These are phyloP conservation scores for Halcyon chelicuti DNA, from an alignment of 2,797 vertebrate species.

Conservation along the genomic window DNA sequence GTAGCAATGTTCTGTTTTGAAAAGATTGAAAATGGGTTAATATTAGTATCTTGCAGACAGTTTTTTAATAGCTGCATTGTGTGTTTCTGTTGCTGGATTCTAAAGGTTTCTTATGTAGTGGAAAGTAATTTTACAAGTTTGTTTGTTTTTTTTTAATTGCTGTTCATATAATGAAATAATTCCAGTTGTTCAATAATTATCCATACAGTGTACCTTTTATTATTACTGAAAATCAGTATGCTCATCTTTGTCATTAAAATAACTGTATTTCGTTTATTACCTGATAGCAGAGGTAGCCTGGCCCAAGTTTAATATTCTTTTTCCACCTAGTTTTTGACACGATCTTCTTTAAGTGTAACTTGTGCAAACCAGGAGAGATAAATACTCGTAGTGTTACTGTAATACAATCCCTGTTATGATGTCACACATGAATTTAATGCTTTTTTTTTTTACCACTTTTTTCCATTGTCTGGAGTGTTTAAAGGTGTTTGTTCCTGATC, in stretches of 20 bases:
- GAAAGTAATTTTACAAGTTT: background rate
- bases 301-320: background rate
- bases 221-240: background rate
- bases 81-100: background rate
- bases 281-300: background rate
- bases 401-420: rapidly evolving
- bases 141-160: background rate
- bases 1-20: background rate
- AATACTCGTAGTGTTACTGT: background rate
- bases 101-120: background rate
- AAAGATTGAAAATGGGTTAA: background rate
- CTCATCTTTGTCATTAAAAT: background rate
- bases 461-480: background rate
- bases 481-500: background rate
- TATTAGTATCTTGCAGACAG: background rate
- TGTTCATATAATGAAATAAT: background rate
- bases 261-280: background rate
- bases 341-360: background rate
- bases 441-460: background rate
- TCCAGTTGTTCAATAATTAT: background rate
- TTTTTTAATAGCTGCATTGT: background rate
- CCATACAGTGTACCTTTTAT: background rate
- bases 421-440: background rate
- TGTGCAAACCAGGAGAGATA: background rate
- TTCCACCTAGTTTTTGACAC: background rate